A percentile compares a stretch with the other conserved stretches of the same genome.
phyloP scores from a whole-genome alignment of 2,888 invertebrate species.

The Iselma pallidipennis region DNA sequence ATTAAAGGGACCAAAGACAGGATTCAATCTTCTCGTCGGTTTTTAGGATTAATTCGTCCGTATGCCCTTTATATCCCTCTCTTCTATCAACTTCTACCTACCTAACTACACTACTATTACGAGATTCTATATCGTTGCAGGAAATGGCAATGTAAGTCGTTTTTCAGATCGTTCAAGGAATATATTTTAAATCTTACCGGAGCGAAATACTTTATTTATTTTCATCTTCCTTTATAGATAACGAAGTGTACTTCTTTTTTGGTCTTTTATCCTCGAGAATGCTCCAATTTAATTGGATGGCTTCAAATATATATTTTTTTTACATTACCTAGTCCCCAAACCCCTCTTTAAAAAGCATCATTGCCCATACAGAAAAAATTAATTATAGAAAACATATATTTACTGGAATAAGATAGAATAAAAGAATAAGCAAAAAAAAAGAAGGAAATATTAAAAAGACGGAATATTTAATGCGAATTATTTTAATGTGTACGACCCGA shows the following conservation, averaged over 20 bases:
- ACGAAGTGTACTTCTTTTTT: conserved; percentile 32
- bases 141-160: not conserved
- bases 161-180: not conserved
- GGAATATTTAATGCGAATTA: not conserved
- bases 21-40: not conserved
- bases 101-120: not conserved
- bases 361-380: not conserved
- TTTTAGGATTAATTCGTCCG: not conserved
- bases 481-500: not conserved
- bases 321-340: not conserved
- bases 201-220: conserved; percentile 23
- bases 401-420: not conserved
- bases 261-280: conserved; percentile 33
- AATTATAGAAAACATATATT: not conserved
- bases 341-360: too few relatives aligned
- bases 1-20: not conserved
- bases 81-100: not conserved
- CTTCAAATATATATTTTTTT: conserved; percentile 24
- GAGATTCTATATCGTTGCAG: not conserved
- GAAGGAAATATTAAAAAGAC: not conserved
- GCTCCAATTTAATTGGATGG: conserved; percentile 29
- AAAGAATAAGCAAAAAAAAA: not conserved
- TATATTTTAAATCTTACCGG: not conserved
- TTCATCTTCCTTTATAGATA: conserved; percentile 32
- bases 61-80: not conserved